These are phyloP conservation scores for Glyptemys insculpta DNA, from an alignment of 2,797 vertebrate species.

Conservation along the genomic window DNA sequence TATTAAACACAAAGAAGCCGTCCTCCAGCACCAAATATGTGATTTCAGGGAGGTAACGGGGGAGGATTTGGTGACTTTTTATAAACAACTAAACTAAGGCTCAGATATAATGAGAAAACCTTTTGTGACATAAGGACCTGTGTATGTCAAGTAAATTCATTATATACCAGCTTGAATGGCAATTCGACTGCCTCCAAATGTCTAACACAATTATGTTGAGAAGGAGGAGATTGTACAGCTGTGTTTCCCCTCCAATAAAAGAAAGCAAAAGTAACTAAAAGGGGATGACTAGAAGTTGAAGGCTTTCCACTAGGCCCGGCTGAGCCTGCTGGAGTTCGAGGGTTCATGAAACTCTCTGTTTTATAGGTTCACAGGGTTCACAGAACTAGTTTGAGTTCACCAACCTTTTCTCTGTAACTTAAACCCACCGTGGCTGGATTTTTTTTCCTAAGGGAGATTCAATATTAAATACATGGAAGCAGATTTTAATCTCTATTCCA, in stretches of 20 bases:
- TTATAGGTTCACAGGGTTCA: slow-evolving; percentile 22
- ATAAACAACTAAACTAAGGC: slow-evolving; percentile 51
- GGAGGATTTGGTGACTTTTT: slow-evolving; percentile 27
- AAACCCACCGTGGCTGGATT: fast-evolving
- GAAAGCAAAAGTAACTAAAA: slow-evolving; percentile 41
- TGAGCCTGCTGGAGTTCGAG: not conserved
- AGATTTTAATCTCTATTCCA: not conserved
- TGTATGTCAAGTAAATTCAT: slow-evolving; percentile 74
- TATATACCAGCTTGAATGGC: slow-evolving; percentile 62
- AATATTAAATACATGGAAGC: not conserved
- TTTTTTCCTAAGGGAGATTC: not conserved
- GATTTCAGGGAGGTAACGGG: not conserved
- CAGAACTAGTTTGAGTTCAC: not conserved
- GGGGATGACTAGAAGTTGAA: not conserved
- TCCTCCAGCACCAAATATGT: slow-evolving; percentile 29
- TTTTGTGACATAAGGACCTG: slow-evolving; percentile 74
- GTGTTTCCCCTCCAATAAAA: slow-evolving; percentile 21
- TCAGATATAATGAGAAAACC: slow-evolving; percentile 73
- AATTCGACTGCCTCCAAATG: slow-evolving; percentile 55
- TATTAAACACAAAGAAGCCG: slow-evolving; percentile 18
- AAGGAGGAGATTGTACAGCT: slow-evolving; percentile 65
- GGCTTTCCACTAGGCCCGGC: not conserved
- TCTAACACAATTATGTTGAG: slow-evolving; percentile 64
- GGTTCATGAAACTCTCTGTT: not conserved
- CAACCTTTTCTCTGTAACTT: not conserved